Evolutionary conservation across 2,888 invertebrate genomes (phyloP), one percentile per base, ranked within the genome.

Genomic region (Spatulosminthurus flaviceps): DNA sequence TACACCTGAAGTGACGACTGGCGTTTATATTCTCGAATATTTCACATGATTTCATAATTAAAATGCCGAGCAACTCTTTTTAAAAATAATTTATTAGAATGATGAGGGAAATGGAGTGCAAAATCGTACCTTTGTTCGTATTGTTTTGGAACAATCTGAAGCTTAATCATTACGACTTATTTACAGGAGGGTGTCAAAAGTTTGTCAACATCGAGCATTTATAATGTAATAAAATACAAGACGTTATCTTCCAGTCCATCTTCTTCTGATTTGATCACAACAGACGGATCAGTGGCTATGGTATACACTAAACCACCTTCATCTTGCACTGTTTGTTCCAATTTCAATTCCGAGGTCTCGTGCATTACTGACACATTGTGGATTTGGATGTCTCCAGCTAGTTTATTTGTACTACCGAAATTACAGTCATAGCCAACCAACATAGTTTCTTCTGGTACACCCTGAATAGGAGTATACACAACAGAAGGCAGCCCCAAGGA

Each of bases 241-340:
- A 78, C 78, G 72, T 78, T 78, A 13, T 71, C 78, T 21, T 78
- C 78, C 61, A 78, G 29, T 19, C 78, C 78, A n/a, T 66, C 42
- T 4, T 72, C 66, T 73, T 78, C 78, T 0, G 64, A 13, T 34
- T 78, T 78, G 11, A 78, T 71, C 19, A 78, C 73, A 16, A 78
- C 72, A 42, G 78, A 78, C 19, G 51, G 64, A 42, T 78, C 78
- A 9, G 77, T 34, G 41, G 72, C 72, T n/a, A 78, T 71, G 11
- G 78, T 70, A 72, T 78, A 78, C 24, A 78, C 78, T 61, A 78
- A 60, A 78, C 61, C 64, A 26, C 16, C 26, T n/a, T 70, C 34
- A 1, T 71, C 77, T 24, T 77, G 77, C 22, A 51, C 26, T 43
- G 28, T 34, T 7, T 22, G 43, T 34, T 61, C 71, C 43, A 78